Percentiles rank a stretch among this genome's conserved stretches.
phyloP scores from a whole-genome alignment of 2,888 invertebrate species.

The Hyposoter didymator region DNA sequence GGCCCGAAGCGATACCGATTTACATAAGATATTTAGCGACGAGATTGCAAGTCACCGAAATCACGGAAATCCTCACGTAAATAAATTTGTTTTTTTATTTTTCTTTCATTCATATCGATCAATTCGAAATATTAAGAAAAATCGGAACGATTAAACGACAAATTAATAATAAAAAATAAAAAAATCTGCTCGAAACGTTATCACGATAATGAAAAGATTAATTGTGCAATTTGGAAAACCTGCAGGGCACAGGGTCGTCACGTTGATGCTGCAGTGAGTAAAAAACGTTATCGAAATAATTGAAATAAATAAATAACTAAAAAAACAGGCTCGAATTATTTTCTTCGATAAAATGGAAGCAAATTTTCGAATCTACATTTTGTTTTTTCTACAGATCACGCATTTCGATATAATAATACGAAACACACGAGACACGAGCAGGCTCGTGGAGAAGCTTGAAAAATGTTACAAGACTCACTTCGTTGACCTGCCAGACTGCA shows the following conservation, averaged over 20 bases:
- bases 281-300: neutral
- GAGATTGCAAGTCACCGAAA: constrained; percentile 88
- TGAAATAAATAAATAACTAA: neutral
- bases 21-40: constrained; percentile 91
- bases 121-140: neutral
- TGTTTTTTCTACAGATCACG: constrained; percentile 77
- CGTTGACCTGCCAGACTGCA: constrained; percentile 77
- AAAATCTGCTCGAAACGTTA: neutral
- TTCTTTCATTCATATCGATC: neutral
- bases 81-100: neutral
- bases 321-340: neutral
- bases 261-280: constrained; percentile 35
- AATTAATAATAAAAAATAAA: neutral
- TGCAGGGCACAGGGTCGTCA: constrained; percentile 35
- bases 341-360: neutral
- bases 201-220: neutral
- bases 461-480: constrained; percentile 81
- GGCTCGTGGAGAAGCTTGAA: constrained; percentile 79
- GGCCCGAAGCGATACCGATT: constrained; percentile 90
- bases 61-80: constrained; percentile 87
- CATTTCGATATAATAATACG: constrained; percentile 80
- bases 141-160: neutral
- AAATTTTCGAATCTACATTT: neutral
- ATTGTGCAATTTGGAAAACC: neutral
- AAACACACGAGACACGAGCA: constrained; percentile 78